Percentiles rank a stretch among this genome's conserved stretches.
phyloP scores from a whole-genome alignment of 2,113 vertebrate genomes.

The Promerops cafer region DNA sequence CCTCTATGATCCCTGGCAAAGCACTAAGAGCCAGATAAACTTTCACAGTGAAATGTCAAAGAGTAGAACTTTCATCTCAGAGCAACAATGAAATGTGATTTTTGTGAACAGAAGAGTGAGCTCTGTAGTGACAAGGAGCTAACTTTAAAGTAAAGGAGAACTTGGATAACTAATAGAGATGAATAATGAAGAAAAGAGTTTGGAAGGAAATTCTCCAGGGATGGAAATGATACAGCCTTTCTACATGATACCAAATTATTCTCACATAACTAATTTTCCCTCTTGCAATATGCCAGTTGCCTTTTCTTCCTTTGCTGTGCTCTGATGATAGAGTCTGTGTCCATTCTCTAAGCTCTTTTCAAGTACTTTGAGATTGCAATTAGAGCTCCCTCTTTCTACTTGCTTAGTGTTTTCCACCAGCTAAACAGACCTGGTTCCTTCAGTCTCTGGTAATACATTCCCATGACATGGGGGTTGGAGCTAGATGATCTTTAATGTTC shows the following conservation, averaged over 20 bases:
- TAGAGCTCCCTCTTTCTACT: neutral
- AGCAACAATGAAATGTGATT: neutral
- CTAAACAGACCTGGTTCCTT: neutral
- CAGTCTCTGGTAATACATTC: neutral
- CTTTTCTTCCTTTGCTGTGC: neutral
- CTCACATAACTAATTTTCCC: neutral
- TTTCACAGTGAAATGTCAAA: neutral
- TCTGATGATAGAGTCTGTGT: neutral
- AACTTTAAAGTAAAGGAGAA: neutral
- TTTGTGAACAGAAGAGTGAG: neutral
- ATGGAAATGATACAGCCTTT: neutral
- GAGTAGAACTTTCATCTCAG: neutral
- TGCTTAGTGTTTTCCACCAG: accelerated
- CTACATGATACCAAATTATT: neutral
- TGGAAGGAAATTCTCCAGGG: neutral
- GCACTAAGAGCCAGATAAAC: neutral
- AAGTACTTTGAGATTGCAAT: neutral
- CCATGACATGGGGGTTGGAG: no score
- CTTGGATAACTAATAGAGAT: neutral
- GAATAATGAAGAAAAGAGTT: neutral
- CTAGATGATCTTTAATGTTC: neutral
- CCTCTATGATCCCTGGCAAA: neutral
- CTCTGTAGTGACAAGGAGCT: neutral
- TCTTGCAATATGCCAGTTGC: neutral
- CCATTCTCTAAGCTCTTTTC: neutral